A percentile compares a stretch with the other conserved stretches of the same genome.
Conservation (phyloP, 1,140 invertebrate species). For the Sarcophaga peregrina region DNA sequence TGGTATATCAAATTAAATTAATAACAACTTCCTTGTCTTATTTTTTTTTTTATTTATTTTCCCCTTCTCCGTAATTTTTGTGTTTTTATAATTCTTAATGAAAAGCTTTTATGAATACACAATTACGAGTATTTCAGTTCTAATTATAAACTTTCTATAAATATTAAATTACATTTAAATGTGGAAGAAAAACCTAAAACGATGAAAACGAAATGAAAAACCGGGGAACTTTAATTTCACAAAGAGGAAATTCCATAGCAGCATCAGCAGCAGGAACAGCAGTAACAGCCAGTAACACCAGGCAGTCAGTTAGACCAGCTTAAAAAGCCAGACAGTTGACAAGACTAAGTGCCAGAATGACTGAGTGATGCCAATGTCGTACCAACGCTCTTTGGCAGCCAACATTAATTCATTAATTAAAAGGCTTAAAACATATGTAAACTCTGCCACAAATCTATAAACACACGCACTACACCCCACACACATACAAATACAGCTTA, state of each 20-base stretch:
- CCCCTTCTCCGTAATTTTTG: no score
- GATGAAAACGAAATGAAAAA: neutral
- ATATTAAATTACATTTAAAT: constrained; percentile 33
- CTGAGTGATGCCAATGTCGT: neutral
- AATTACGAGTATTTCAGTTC: constrained; percentile 1
- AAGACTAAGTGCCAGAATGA: neutral
- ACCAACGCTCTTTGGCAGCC: neutral
- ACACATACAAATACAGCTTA: neutral
- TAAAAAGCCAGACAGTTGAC: neutral
- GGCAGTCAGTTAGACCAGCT: neutral
- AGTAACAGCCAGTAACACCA: neutral
- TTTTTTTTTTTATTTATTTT: no score
- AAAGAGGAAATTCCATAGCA: constrained; percentile 4
- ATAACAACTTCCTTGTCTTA: neutral
- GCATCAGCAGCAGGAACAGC: no score
- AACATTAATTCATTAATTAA: constrained; percentile 40
- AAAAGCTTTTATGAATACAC: constrained; percentile 14
- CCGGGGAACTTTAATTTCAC: constrained; percentile 17
- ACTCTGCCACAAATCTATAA: neutral
- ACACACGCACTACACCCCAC: neutral
- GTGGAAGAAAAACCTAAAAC: neutral
- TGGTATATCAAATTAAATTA: neutral
- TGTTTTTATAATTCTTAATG: neutral
- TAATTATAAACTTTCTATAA: neutral
- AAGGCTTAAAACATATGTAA: constrained; percentile 40